Conservation (phyloP, 2,113 vertebrate genomes). For the Trochalopteron elliotii region DNA sequence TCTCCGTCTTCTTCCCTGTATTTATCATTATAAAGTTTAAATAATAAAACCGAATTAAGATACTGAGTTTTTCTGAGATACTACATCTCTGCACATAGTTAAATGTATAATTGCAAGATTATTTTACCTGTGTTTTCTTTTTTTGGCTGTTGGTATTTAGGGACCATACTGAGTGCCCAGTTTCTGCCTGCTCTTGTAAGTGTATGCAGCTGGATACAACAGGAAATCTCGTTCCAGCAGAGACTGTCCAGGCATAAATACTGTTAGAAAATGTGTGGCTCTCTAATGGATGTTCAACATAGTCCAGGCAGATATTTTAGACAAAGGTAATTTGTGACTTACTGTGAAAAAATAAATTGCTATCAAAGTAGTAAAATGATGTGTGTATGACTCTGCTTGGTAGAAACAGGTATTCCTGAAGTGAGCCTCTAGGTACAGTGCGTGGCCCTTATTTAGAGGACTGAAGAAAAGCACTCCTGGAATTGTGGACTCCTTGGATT, state of each 20-base stretch:
- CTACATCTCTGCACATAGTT: not conserved
- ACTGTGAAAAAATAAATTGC: conserved; percentile 69
- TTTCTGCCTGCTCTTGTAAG: conserved; percentile 95
- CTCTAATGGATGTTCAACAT: conserved; percentile 10
- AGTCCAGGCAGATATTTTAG: conserved; percentile 53
- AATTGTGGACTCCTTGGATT: not conserved
- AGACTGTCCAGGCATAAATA: conserved; percentile 82
- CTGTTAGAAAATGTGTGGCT: not conserved
- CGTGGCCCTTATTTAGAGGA: not conserved
- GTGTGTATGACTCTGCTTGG: conserved; percentile 58
- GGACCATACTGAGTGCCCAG: conserved; percentile 95
- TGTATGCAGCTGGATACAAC: conserved; percentile 99
- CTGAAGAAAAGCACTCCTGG: not conserved
- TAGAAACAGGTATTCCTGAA: conserved; percentile 25
- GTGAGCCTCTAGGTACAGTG: not conserved
- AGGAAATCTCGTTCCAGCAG: conserved; percentile 93
- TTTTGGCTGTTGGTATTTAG: conserved; percentile 58
- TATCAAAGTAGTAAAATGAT: conserved; percentile 44
- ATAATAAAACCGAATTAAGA: not conserved
- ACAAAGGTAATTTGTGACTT: conserved; percentile 49
- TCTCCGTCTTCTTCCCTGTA: not conserved
- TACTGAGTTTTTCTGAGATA: not conserved
- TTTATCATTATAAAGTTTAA: not conserved
- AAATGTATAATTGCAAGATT: not conserved
- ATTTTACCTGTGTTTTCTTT: not conserved